Percentiles rank a stretch among this genome's conserved stretches.
These are phyloP conservation scores for Limnephilus rhombicus DNA, from an alignment of 2,888 invertebrate species.

Conservation along the genomic window DNA sequence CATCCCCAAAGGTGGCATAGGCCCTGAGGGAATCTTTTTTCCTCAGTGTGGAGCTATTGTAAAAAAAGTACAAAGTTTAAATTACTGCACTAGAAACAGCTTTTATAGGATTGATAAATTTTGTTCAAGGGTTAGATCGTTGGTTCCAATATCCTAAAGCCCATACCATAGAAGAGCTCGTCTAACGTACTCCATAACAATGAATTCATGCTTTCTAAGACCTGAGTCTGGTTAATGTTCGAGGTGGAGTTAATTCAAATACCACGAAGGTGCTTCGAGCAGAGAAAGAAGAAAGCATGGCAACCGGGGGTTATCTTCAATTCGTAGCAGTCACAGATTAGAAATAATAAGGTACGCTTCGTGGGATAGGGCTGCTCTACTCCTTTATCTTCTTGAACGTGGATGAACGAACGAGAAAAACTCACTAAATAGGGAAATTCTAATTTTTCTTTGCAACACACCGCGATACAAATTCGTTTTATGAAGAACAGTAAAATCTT, in stretches of 20 bases:
- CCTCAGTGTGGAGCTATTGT: no score
- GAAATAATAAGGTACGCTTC: conserved; percentile 46
- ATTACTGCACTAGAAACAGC: no score
- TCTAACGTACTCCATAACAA: neutral
- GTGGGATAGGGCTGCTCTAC: conserved; percentile 3
- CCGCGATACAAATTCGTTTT: neutral
- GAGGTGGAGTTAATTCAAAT: conserved; percentile 48
- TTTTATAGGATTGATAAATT: neutral
- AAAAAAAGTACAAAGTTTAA: no score
- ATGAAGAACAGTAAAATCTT: neutral
- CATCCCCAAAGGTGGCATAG: no score
- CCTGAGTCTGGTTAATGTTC: conserved; percentile 12
- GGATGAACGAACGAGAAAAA: conserved; percentile 11
- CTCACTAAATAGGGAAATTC: neutral
- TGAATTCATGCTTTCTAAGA: neutral
- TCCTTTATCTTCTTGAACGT: neutral
- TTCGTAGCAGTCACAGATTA: conserved; percentile 23
- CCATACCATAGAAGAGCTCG: neutral
- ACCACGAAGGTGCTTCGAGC: conserved; percentile 8
- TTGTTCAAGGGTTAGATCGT: neutral
- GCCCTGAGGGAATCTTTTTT: no score
- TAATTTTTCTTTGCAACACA: neutral
- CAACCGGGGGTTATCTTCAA: neutral
- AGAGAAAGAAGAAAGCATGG: conserved; percentile 15
- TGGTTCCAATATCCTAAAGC: neutral